phyloP scores from a whole-genome alignment of 2,797 vertebrate species.

The Poecilia picta region DNA sequence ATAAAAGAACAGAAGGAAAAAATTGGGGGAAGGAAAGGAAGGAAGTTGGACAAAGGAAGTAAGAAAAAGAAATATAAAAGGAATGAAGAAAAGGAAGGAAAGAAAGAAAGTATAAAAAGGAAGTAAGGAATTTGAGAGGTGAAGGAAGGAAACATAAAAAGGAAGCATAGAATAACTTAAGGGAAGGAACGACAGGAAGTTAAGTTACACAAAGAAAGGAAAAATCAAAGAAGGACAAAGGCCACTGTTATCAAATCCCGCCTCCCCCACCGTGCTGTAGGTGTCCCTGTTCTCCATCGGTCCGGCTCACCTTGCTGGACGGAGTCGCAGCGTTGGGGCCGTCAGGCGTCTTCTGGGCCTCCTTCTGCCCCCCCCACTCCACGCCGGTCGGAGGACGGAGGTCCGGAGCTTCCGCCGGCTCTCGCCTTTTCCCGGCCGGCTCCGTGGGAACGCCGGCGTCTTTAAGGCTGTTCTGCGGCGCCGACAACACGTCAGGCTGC shows the following conservation, averaged over 20 bases:
- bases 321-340: conserved; percentile 45
- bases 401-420: conserved; percentile 57
- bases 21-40: neutral
- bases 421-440: conserved; percentile 29
- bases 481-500: conserved; percentile 33
- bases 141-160: too few relatives aligned
- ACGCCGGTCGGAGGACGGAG: conserved; percentile 68
- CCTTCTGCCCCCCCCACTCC: conserved; percentile 59
- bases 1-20: too few relatives aligned
- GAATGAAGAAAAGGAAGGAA: too few relatives aligned
- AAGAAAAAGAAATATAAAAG: too few relatives aligned
- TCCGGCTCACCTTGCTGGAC: conserved; percentile 69
- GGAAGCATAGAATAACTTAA: too few relatives aligned
- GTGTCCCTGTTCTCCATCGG: neutral
- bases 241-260: neutral
- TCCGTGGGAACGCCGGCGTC: conserved; percentile 21
- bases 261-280: neutral
- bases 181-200: too few relatives aligned
- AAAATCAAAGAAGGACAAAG: too few relatives aligned
- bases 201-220: too few relatives aligned
- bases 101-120: too few relatives aligned
- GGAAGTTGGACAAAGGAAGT: too few relatives aligned
- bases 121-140: too few relatives aligned
- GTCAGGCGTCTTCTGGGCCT: conserved; percentile 64
- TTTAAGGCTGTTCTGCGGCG: conserved; percentile 8